These are phyloP conservation scores for Arenaria interpres DNA, from an alignment of 2,113 vertebrate genomes.

Conservation along the genomic window DNA sequence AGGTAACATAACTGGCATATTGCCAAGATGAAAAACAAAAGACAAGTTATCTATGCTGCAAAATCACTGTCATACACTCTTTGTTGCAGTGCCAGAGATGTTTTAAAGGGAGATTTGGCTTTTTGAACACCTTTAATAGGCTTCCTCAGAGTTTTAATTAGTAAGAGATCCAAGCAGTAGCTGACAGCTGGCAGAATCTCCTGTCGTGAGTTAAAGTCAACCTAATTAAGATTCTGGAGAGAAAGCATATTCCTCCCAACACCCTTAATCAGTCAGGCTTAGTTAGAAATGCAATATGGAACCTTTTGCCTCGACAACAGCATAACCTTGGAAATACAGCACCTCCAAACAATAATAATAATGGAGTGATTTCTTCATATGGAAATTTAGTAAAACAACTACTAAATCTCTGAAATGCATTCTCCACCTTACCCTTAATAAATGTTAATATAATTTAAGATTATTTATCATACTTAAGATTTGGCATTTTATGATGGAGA, in stretches of 20 bases:
- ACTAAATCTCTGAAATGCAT: background rate
- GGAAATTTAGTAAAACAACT: slow-evolving; percentile 19
- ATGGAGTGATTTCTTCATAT: background rate
- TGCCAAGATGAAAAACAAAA: slow-evolving; percentile 18
- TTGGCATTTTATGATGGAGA: slow-evolving; percentile 9
- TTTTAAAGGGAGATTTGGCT: slow-evolving; percentile 44
- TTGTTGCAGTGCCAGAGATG: background rate
- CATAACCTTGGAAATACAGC: slow-evolving; percentile 76
- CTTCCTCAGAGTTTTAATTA: slow-evolving; percentile 88
- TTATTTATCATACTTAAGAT: slow-evolving; percentile 8
- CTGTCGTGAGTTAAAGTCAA: slow-evolving; percentile 86
- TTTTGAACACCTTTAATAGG: slow-evolving; percentile 79
- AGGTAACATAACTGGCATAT: background rate
- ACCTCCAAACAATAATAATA: slow-evolving; percentile 34
- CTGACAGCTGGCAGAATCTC: slow-evolving; percentile 87
- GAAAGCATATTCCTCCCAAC: slow-evolving; percentile 79
- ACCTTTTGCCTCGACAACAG: slow-evolving; percentile 76
- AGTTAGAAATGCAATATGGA: slow-evolving; percentile 79
- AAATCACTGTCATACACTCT: background rate
- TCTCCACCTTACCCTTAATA: slow-evolving; percentile 27
- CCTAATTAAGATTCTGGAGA: slow-evolving; percentile 90
- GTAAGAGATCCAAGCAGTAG: slow-evolving; percentile 81
- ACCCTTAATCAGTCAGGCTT: slow-evolving; percentile 82
- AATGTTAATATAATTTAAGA: slow-evolving; percentile 31
- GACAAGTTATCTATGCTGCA: background rate